Base-by-base conservation (phyloP, 2,888 invertebrate species). In the Cataglyphis altisquamis region DNA sequence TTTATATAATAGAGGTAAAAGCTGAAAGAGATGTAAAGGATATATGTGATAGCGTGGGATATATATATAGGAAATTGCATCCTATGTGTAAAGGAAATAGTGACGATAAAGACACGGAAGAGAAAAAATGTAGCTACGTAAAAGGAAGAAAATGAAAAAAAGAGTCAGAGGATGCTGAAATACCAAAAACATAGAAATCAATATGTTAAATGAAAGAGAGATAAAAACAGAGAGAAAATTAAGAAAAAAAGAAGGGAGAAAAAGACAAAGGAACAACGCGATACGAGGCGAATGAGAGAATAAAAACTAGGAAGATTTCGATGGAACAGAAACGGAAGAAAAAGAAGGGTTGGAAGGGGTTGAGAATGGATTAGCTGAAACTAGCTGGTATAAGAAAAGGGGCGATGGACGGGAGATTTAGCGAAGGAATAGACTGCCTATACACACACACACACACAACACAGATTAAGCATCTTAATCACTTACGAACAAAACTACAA, bases 381-480 rank as follows among this genome's bases (percentile, higher is more conserved):
- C 62, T 62, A 21, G 21, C 64, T 39, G 21, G 25, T 45, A 41
- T 18, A 72, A 63, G 68, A 74, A 77, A 45, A 45, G 67, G 18
- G 12, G 45, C 41, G 52, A 39, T 68, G 25, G n/a, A 68, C 25
- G 29, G 32, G n/a, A 57, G 36, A 64, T 39, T 29, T 29, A 55
- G n/a, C 62, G 48, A 15, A 72, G 25, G n/a, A 57, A 12, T 39
- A 68, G 41, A 52, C 60, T 41, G 75, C 78, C 57, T 55, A 57
- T n/a, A 48, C n/a, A n/a, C 57, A 60, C 66, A 45, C 81, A 86
- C 83, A 86, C 83, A 89, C 89, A 88, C 57, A 60, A 86, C 83
- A 89, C 89, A 88, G 89, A 92, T 92, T 92, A 92, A 92, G 87
- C 89, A 90, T 92, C 91, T 93, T 91, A 91, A 92, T 92, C 91